Evolutionary conservation across 2,113 vertebrate genomes (phyloP).

Genomic region (Sula dactylatra): DNA sequence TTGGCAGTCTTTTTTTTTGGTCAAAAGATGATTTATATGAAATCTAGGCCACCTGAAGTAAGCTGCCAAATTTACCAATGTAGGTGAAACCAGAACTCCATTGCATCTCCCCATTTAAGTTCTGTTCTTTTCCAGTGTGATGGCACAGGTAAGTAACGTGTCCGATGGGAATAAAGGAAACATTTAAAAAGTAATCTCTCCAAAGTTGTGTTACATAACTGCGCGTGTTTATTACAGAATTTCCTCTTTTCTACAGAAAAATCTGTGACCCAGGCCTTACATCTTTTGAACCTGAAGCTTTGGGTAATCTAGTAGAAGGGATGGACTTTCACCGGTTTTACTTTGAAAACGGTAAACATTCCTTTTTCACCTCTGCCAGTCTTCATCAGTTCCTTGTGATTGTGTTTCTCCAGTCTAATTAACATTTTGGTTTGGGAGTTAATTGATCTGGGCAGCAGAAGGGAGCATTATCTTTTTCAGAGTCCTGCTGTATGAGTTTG

Average conservation of each 20-base stretch:
- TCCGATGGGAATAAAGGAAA: background rate
- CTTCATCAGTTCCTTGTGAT: background rate
- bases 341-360: conserved; percentile 90
- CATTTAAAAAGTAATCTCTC: background rate
- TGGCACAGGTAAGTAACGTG: background rate
- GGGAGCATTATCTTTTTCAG: background rate
- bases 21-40: background rate
- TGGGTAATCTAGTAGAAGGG: conserved; percentile 97
- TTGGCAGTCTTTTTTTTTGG: background rate
- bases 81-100: background rate
- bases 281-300: conserved; percentile 94
- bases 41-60: background rate
- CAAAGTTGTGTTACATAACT: background rate
- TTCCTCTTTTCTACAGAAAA: conserved; percentile 78
- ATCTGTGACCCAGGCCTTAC: conserved; percentile 97
- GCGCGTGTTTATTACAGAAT: background rate
- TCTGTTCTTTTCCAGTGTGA: background rate
- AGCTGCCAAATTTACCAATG: background rate
- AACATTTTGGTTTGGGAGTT: background rate
- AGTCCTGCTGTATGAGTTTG: background rate
- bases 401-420: background rate
- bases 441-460: background rate
- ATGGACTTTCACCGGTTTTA: conserved; percentile 98
- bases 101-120: background rate
- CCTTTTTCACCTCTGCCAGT: background rate